These are phyloP conservation scores for Synanthedon tipuliformis DNA, from an alignment of 2,888 invertebrate species.

Conservation along the genomic window DNA sequence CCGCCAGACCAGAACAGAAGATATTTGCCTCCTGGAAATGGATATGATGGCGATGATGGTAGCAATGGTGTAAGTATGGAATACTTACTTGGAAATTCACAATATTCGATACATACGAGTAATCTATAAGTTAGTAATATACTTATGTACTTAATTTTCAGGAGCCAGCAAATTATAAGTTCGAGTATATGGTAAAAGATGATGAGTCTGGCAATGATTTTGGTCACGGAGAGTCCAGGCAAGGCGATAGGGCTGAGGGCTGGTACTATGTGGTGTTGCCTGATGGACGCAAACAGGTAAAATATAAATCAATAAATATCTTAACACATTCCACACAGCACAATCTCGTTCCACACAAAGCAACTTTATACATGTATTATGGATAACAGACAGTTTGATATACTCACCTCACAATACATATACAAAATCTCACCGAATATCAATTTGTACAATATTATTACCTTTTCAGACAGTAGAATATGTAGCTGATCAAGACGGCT, in stretches of 20 bases:
- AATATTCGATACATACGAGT: too few species aligned
- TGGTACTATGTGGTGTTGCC: slow-evolving; percentile 75
- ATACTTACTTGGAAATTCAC: too few species aligned
- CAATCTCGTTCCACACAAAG: too few species aligned
- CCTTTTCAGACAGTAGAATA: slow-evolving; percentile 72
- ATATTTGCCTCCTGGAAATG: slow-evolving; percentile 45
- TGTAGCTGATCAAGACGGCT: slow-evolving; percentile 77
- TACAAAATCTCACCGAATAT: too few species aligned
- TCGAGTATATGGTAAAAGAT: slow-evolving; percentile 76
- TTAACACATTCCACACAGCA: too few species aligned
- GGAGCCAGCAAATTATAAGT: slow-evolving; percentile 77
- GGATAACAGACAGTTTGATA: too few species aligned
- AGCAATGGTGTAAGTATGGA: slow-evolving; percentile 33
- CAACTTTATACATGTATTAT: too few species aligned
- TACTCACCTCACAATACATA: too few species aligned
- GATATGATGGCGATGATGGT: slow-evolving; percentile 33
- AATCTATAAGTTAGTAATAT: too few species aligned
- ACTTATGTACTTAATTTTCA: slow-evolving; percentile 17
- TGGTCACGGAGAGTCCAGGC: slow-evolving; percentile 74
- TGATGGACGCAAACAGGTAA: slow-evolving; percentile 75
- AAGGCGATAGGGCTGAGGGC: slow-evolving; percentile 73
- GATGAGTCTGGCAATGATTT: slow-evolving; percentile 74
- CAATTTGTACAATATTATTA: too few species aligned
- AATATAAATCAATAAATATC: too few species aligned
- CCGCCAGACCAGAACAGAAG: slow-evolving; percentile 30